Evolutionary conservation across 2,888 invertebrate species (phyloP), one percentile per base, ranked within the genome.

Genomic region (Epistrophe grossulariae): DNA sequence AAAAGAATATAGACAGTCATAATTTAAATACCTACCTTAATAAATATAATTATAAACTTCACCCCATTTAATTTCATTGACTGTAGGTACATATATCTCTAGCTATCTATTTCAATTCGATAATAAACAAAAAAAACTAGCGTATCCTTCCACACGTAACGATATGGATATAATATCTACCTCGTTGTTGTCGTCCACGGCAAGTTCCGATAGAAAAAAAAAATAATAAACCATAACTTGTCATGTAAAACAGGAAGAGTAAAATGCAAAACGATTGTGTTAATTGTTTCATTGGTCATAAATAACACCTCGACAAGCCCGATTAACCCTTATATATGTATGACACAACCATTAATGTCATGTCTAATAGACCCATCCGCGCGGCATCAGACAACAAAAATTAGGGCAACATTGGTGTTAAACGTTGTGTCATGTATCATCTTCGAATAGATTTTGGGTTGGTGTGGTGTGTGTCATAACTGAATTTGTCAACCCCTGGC

Each of bases 341-440:
- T 64, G 70, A 76, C 62, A 68, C 52, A 24, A 40, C 68, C 83
- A 88, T 89, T 88, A 89, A 84, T 78, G 88, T 88, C 89, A 89
- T 85, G 84, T 68, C 88, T 89, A 88, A 89, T 88, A 89, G 83
- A 89, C 81, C 83, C 78, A 87, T 81, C 79, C 79, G 84, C 80
- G 80, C 77, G 70, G 43, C 79, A 50, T 50, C 50, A 88, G 84
- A 84, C 88, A 88, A 84, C 72, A 73, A 73, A 80, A 85, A 79
- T 85, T 88, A 77, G 73, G 83, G 79, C 76, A 76, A 83, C 76
- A 76, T 83, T 87, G 83, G 83, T 83, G 87, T 87, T 82, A 87
- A 87, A 74, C 74, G 79, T 71, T 87, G 74, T 79, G 82, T 79
- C 87, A 83, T 83, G 88, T 84, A 84, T 88, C 88, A 84, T 88